phyloP scores from a whole-genome alignment of 2,888 invertebrate genomes.

The Pristionchus entomophagus region DNA sequence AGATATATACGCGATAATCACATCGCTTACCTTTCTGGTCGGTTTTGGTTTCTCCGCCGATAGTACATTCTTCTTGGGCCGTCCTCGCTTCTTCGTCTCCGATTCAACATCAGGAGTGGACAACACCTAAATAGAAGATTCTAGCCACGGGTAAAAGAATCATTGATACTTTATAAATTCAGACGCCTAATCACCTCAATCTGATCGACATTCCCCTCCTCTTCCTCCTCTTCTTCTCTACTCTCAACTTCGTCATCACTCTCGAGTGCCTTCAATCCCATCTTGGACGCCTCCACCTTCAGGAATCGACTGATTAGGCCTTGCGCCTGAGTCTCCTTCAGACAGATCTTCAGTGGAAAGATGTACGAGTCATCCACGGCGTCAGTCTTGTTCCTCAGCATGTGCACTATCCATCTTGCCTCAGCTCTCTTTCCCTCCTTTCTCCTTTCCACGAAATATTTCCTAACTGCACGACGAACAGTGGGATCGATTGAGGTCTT shows the following conservation, averaged over 20 bases:
- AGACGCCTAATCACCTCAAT: too few species aligned
- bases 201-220: too few species aligned
- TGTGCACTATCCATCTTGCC: not conserved
- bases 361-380: not conserved
- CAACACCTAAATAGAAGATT: too few species aligned
- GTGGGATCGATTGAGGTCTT: not conserved
- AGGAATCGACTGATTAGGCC: not conserved
- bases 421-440: slow-evolving; percentile 5
- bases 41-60: too few species aligned
- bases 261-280: not conserved
- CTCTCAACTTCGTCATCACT: not conserved
- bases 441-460: not conserved
- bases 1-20: too few species aligned
- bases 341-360: not conserved
- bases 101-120: too few species aligned
- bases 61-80: too few species aligned
- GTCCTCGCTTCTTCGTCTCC: too few species aligned
- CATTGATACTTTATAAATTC: too few species aligned
- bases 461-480: not conserved
- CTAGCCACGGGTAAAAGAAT: too few species aligned
- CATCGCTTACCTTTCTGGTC: too few species aligned
- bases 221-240: too few species aligned
- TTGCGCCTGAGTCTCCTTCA: slow-evolving; percentile 12
- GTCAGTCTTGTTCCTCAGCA: not conserved
- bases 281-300: not conserved